Conservation (phyloP, 2,797 vertebrate genomes). For the Pristis pectinata region DNA sequence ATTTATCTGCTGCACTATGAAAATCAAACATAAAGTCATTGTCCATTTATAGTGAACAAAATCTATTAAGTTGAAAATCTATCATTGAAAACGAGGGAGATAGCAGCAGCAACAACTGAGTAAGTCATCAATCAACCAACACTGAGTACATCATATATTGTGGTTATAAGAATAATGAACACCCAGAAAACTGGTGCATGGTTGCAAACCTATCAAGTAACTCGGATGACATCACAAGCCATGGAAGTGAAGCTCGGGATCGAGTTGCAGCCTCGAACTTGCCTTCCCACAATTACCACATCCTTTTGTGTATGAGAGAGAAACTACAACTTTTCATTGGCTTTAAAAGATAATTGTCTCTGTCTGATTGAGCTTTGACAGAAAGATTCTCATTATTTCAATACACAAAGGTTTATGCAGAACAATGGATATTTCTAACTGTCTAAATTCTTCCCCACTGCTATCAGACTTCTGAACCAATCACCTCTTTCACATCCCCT, state of each 20-base stretch:
- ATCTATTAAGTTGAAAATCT: too few species aligned
- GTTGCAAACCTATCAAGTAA: background rate
- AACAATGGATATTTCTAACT: too few species aligned
- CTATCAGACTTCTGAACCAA: background rate
- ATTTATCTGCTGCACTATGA: background rate
- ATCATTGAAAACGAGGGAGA: background rate
- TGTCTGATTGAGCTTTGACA: background rate
- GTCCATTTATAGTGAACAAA: background rate
- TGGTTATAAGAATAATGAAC: background rate
- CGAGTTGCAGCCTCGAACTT: background rate
- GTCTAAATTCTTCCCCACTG: too few species aligned
- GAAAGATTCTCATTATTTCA: background rate
- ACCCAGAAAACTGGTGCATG: background rate
- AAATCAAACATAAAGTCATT: background rate
- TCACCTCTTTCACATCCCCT: too few species aligned
- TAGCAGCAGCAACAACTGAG: background rate
- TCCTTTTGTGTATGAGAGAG: background rate
- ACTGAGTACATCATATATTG: background rate
- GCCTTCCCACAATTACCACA: background rate
- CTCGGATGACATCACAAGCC: background rate
- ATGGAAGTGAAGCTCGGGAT: background rate
- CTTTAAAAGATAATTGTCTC: background rate
- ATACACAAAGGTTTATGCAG: background rate
- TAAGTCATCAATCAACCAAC: background rate
- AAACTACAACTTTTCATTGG: background rate